Evolutionary conservation across 2,113 vertebrate species (phyloP), one percentile per base, ranked within the genome.

Genomic region (Panthera leo): DNA sequence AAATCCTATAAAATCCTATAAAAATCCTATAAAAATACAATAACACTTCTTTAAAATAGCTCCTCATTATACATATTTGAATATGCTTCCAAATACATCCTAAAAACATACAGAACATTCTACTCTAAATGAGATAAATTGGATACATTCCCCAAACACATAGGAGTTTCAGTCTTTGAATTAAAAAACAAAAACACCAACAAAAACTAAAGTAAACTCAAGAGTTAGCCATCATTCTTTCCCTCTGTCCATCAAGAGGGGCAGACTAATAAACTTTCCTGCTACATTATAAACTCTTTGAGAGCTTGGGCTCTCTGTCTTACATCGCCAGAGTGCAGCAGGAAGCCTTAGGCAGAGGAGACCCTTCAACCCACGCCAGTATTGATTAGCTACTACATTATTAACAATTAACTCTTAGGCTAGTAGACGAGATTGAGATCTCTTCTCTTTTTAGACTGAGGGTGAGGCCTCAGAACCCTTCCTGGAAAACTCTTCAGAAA

Each of bases 401-500:
- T 29, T 7, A 34, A 36, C n/a, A 3, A 29, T 58, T 55, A 42
- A 45, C 16, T 78, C 70, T 25, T 23, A 79, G 83, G 48, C 36
- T 58, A 5, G 73, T 12, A 31, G 45, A 70, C 21, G n/a, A 53
- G 16, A 13, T 1, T 5, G 78, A 27, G 34, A 25, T 29, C 42
- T 42, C 36, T 36, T n/a, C 5, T 12, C 7, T 42, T 78, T 94
- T 53, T 13, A 80, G 89, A 36, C 29, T 34, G 18, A 42, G 31
- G 2, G 19, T 10, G 19, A 21, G n/a, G 2, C 16, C 68, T 80
- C 85, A 0, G 27, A 71, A 29, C 27, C 25, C 53, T 48, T 97
- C 68, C 65, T 82, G 93, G 70, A 86, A 95, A 91, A 92, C 45
- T 18, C 65, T 48, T 58, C 9, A 67, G 76, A 94, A 88, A n/a